phyloP scores from a whole-genome alignment of 2,888 invertebrate species.

The Callyntrura guangdongensis region DNA sequence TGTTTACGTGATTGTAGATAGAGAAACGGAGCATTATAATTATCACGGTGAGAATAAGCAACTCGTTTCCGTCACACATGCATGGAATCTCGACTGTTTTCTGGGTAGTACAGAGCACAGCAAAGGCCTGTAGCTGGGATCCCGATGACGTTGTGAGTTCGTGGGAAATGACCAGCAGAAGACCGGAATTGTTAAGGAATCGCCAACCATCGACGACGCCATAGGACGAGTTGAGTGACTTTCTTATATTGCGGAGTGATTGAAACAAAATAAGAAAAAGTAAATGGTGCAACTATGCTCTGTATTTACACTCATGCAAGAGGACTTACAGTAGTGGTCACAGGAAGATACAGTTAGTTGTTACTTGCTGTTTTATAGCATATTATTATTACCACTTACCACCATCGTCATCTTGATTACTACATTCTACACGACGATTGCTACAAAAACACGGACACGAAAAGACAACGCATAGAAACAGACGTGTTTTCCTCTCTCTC shows the following conservation, averaged over 20 bases:
- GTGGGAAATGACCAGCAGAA: slow-evolving; percentile 76
- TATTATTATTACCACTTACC: slow-evolving; percentile 40
- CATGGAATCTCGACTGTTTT: slow-evolving; percentile 63
- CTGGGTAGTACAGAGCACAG: slow-evolving; percentile 26
- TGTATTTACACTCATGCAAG: slow-evolving; percentile 27
- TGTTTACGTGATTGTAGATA: slow-evolving; percentile 38
- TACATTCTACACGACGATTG: slow-evolving; percentile 29
- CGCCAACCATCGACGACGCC: neutral
- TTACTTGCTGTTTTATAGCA: slow-evolving; percentile 1
- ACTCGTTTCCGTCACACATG: slow-evolving; percentile 63
- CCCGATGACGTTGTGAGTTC: slow-evolving; percentile 53
- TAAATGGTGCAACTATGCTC: slow-evolving; percentile 59
- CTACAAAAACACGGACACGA: slow-evolving; percentile 66
- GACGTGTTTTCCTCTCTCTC: slow-evolving; percentile 15
- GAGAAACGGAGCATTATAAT: slow-evolving; percentile 40
- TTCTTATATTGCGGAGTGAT: slow-evolving; percentile 54
- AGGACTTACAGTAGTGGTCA: neutral
- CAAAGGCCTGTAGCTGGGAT: slow-evolving; percentile 14
- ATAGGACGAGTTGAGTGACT: slow-evolving; percentile 65
- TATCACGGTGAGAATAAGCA: slow-evolving; percentile 70
- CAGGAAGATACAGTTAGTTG: slow-evolving; percentile 29
- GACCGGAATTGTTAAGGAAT: slow-evolving; percentile 73
- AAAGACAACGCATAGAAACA: neutral
- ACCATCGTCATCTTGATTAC: slow-evolving; percentile 46
- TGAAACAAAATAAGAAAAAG: slow-evolving; percentile 42